These are phyloP conservation scores for Colossoma macropomum DNA, from an alignment of 2,113 vertebrate species.

Conservation along the genomic window DNA sequence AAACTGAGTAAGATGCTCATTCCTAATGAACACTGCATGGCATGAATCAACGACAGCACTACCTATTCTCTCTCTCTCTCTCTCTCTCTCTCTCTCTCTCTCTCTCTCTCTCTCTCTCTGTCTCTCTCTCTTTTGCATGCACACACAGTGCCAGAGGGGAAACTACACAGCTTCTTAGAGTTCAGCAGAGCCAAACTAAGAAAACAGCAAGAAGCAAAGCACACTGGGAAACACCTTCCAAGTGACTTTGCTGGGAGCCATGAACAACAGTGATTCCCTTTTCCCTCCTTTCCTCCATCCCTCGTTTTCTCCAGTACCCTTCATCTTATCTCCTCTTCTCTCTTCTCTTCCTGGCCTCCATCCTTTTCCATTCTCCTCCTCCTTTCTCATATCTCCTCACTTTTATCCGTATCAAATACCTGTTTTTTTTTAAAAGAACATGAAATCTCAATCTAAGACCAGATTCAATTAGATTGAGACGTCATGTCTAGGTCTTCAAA, in stretches of 20 bases:
- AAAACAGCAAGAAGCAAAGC: constrained; percentile 14
- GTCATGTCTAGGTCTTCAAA: not conserved
- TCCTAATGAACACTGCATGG: too few species aligned
- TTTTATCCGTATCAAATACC: not conserved
- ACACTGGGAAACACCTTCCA: constrained; percentile 25
- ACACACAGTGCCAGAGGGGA: not conserved
- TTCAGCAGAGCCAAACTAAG: not conserved
- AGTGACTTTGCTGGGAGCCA: constrained; percentile 9
- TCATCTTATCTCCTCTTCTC: not conserved
- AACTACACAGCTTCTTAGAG: not conserved
- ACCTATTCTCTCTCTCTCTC: too few species aligned
- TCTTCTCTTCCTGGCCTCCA: not conserved
- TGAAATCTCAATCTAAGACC: too few species aligned
- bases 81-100: not conserved
- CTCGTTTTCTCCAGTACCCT: not conserved
- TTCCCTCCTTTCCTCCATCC: not conserved
- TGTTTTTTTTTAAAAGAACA: not conserved
- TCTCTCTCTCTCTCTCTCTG: not conserved
- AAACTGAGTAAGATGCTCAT: too few species aligned
- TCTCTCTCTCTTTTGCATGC: not conserved
- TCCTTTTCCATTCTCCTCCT: too few species aligned
- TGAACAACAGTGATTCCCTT: constrained; percentile 11
- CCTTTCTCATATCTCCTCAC: not conserved
- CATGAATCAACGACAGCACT: too few species aligned
- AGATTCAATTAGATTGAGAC: constrained; percentile 44